A percentile compares a stretch with the other conserved stretches of the same genome.
Evolutionary conservation across 2,797 vertebrate species (phyloP).

Genomic region (Triplophysa yarkandensis): DNA sequence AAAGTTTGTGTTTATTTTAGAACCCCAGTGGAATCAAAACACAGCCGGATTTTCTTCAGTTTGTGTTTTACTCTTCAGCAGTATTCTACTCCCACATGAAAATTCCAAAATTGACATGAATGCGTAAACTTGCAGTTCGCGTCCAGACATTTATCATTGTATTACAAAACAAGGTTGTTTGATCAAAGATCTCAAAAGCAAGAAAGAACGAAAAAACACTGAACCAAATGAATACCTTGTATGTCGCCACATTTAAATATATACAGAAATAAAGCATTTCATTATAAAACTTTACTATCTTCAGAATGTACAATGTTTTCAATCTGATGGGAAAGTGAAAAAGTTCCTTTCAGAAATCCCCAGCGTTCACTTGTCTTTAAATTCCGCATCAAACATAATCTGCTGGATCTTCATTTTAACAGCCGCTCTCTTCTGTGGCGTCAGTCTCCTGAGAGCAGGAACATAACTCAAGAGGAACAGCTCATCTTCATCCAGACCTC

Average conservation of each 20-base stretch:
- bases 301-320: neutral
- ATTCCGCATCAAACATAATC: slow-evolving; percentile 76
- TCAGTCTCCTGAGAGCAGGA: slow-evolving; percentile 71
- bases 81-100: neutral
- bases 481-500: slow-evolving; percentile 72
- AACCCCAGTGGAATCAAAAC: too few species aligned
- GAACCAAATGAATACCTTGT: neutral
- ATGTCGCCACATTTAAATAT: neutral
- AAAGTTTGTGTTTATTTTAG: too few species aligned
- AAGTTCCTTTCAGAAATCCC: neutral
- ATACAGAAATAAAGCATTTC: neutral
- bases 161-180: neutral
- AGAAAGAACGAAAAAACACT: neutral
- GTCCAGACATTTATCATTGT: neutral
- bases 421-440: slow-evolving; percentile 74
- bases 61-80: neutral
- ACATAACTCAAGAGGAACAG: slow-evolving; percentile 76
- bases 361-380: slow-evolving; percentile 50
- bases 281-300: neutral
- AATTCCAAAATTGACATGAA: neutral
- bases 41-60: too few species aligned
- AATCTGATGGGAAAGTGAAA: neutral
- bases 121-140: neutral
- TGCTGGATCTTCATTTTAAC: slow-evolving; percentile 78
- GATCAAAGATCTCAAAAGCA: neutral